Conservation (phyloP, 1,140 invertebrate species). For the Trachymyrmex cornetzi region DNA sequence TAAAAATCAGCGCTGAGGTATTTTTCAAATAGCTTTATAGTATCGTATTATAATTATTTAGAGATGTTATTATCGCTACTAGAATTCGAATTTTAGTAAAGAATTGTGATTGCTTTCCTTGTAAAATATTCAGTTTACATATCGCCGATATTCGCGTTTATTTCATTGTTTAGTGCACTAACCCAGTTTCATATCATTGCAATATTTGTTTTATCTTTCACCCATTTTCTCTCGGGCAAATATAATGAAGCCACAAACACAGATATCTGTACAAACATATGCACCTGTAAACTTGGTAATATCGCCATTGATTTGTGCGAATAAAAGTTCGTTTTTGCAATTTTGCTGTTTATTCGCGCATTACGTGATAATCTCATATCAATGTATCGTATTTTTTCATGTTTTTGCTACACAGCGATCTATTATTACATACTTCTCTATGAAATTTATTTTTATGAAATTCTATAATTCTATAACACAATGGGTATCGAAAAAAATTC, state of each 20-base stretch:
- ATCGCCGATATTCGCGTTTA: neutral
- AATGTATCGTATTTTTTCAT: neutral
- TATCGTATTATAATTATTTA: no score
- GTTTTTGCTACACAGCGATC: neutral
- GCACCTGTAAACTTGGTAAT: slow-evolving; percentile 4
- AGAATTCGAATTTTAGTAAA: neutral
- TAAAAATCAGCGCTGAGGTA: neutral
- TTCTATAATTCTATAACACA: neutral
- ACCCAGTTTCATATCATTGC: neutral
- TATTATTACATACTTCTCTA: neutral
- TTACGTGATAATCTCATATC: neutral
- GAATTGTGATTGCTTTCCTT: slow-evolving; percentile 2
- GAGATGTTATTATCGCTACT: neutral
- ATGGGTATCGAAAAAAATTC: neutral
- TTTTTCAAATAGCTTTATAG: slow-evolving; percentile 13
- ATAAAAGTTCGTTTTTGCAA: slow-evolving; percentile 4
- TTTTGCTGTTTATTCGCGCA: neutral
- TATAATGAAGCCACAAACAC: slow-evolving; percentile 14
- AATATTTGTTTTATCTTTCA: slow-evolving; percentile 35
- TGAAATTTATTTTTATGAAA: neutral
- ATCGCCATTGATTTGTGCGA: neutral
- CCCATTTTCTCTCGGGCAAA: neutral
- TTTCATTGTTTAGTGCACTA: neutral
- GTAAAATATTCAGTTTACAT: neutral
- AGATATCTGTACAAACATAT: neutral